Evolutionary conservation across 2,797 vertebrate species (phyloP), one percentile per base, ranked within the genome.

Genomic region (Allobates femoralis): DNA sequence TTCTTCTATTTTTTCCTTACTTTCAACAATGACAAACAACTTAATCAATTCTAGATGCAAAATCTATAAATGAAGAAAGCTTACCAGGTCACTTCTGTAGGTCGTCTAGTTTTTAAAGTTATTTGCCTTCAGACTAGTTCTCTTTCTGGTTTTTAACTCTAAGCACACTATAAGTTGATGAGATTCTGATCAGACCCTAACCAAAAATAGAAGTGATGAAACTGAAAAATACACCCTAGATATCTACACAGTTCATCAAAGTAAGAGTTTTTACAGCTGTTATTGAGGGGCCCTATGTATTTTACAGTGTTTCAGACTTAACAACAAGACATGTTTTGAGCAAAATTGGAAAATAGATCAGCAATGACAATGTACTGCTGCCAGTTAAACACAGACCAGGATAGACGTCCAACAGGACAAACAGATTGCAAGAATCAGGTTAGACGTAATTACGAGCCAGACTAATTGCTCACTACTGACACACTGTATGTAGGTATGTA

Each of bases 11-110:
- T 64, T n/a, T 80, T 73, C 67, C 34, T 71, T 71, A 41, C 37
- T 80, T 87, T 21, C 77, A 60, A 71, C 66, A 84, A 46, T 75
- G 69, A 75, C 73, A 76, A 84, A 84, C 83, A 84, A 56, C 83
- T 77, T 46, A 77, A 77, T 84, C 73, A 84, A 66, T 58, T 56
- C 32, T 51, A 56, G 21, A 71, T 82, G 80, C 32, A 82, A 69
- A 73, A 82, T 81, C 80, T 71, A 56, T 82, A 82, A 41, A 82
- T 82, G 28, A 55, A 71, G n/a, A 73, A 82, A 73, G 23, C 62
- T 55, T 51, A 50, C 26, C 16, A 58, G 56, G 30, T 37, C 19
- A 30, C 2, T 56, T 26, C 5, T 34, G 37, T 26, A 23, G 23
- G 26, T 34, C 56, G 15, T 56, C 32, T 41, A 56, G 21, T 19